Conservation (phyloP, 2,797 vertebrate species). For the Lagorchestes hirsutus region DNA sequence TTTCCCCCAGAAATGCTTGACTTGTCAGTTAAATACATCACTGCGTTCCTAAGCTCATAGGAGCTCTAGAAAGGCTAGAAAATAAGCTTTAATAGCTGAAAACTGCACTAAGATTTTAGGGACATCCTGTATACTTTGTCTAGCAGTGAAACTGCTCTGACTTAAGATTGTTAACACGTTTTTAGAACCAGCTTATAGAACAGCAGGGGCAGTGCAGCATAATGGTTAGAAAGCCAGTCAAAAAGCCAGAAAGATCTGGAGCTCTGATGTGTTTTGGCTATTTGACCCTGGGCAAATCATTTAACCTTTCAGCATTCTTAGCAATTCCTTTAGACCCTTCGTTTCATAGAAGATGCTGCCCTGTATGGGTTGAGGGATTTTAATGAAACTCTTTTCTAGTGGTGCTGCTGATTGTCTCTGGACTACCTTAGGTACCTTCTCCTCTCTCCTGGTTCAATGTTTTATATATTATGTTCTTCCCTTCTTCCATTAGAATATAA, state of each 20-base stretch:
- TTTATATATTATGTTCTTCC: background rate
- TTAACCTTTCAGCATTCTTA: background rate
- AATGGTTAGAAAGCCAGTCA: background rate
- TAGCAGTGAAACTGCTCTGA: background rate
- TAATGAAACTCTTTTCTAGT: background rate
- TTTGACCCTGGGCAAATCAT: background rate
- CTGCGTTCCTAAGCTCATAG: background rate
- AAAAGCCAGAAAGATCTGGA: background rate
- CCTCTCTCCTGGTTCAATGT: background rate
- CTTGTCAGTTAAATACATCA: background rate
- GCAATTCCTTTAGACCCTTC: background rate
- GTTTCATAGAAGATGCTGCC: background rate
- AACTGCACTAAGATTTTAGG: background rate
- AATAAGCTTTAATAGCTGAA: background rate
- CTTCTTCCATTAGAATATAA: background rate
- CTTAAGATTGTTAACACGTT: background rate
- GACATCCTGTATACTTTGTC: background rate
- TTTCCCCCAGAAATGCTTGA: background rate
- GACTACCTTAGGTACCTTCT: background rate
- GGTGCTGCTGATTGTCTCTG: background rate
- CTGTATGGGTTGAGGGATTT: background rate
- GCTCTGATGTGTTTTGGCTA: background rate
- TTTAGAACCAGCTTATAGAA: background rate
- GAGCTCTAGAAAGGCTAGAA: background rate
- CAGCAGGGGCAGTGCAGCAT: background rate